A percentile compares a stretch with the other conserved stretches of the same genome.
Evolutionary conservation across 2,888 invertebrate genomes (phyloP).

Genomic region (Drosophila mimica): DNA sequence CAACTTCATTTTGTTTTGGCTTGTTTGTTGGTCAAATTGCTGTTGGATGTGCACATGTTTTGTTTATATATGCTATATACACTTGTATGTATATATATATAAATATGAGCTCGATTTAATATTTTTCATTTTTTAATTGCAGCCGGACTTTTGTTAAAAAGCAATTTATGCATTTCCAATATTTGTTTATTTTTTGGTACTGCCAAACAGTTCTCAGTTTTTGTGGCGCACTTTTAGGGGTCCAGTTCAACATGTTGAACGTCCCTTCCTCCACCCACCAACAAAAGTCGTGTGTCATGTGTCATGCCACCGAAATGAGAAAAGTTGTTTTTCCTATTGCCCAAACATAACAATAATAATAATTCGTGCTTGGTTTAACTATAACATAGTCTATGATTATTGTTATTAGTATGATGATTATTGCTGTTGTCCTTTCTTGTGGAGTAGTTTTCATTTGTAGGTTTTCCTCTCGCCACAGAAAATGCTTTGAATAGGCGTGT

Average conservation of each 20-base stretch:
- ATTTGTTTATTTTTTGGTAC: constrained; percentile 44
- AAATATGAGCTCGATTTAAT: not conserved
- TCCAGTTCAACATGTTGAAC: not conserved
- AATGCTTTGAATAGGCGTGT: constrained; percentile 27
- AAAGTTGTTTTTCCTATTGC: constrained; percentile 56
- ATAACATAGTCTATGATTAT: constrained; percentile 46
- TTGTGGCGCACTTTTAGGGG: not conserved
- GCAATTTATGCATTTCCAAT: constrained; percentile 59
- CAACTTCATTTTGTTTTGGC: constrained; percentile 49
- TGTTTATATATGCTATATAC: not conserved
- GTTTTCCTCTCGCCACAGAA: not conserved
- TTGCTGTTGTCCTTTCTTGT: constrained; percentile 25
- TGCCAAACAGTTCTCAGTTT: constrained; percentile 28
- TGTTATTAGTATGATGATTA: constrained; percentile 50
- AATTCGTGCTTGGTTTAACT: constrained; percentile 35
- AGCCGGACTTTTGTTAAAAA: constrained; percentile 40
- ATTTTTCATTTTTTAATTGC: constrained; percentile 41
- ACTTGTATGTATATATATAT: not conserved
- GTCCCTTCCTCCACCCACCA: not conserved
- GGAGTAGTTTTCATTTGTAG: constrained; percentile 9
- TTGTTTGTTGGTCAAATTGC: constrained; percentile 43
- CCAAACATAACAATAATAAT: constrained; percentile 35
- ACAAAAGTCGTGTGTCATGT: constrained; percentile 43
- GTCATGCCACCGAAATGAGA: constrained; percentile 66
- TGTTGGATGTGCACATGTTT: constrained; percentile 6